Evolutionary conservation across 2,797 vertebrate species (phyloP).

Genomic region (Oophaga sylvatica): DNA sequence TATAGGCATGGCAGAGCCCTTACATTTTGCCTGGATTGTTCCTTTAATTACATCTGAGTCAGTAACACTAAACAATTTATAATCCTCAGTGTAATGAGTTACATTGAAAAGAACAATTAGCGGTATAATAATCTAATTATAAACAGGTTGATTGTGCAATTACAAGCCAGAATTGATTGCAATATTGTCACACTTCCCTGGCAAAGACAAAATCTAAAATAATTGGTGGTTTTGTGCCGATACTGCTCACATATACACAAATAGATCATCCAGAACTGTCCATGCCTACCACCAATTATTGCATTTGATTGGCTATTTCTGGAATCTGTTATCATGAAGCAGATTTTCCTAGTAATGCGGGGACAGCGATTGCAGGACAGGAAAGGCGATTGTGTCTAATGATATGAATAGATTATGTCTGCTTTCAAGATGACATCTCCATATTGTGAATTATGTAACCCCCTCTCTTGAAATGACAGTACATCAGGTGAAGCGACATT

Average conservation of each 20-base stretch:
- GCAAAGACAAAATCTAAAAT: not conserved
- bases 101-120: not conserved
- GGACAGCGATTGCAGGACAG: not conserved
- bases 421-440: constrained; percentile 39
- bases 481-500: constrained; percentile 11
- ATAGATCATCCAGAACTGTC: not conserved
- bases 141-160: not conserved
- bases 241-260: not conserved
- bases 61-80: too few relatives aligned
- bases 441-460: constrained; percentile 63
- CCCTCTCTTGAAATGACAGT: constrained; percentile 43
- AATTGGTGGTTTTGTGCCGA: not conserved
- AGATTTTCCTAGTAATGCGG: not conserved
- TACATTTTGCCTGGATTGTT: too few relatives aligned
- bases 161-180: not conserved
- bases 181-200: not conserved
- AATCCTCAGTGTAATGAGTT: not conserved
- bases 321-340: constrained; percentile 10
- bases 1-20: too few relatives aligned
- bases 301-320: not conserved
- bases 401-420: constrained; percentile 41
- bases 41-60: too few relatives aligned
- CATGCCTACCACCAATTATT: constrained; percentile 15
- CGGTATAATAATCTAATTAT: not conserved
- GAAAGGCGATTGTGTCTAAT: constrained; percentile 24